phyloP scores from a whole-genome alignment of 2,113 vertebrate species.

The Microtus montanus region DNA sequence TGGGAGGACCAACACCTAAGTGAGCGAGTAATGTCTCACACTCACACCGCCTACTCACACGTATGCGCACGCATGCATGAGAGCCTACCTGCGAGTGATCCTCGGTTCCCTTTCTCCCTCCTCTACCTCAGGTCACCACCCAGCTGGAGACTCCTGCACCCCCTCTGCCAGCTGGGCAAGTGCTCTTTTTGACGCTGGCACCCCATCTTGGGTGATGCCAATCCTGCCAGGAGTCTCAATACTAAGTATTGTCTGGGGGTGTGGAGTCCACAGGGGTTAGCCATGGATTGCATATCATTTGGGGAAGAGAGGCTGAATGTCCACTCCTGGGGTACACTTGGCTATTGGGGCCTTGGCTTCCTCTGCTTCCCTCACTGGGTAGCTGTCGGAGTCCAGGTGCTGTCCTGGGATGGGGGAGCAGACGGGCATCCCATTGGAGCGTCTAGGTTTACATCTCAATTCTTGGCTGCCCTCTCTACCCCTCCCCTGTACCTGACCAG shows the following conservation, averaged over 20 bases:
- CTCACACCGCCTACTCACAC: no score
- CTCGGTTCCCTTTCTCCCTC: rapidly evolving
- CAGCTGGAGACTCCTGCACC: rapidly evolving
- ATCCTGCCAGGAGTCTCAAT: neutral
- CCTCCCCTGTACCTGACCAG: neutral
- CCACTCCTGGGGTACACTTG: rapidly evolving
- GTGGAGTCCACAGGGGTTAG: neutral
- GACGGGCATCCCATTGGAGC: rapidly evolving
- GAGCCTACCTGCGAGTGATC: neutral
- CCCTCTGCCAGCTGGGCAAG: neutral
- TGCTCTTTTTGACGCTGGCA: neutral
- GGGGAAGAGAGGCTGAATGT: neutral
- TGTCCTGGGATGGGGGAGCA: no score
- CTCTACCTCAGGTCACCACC: neutral
- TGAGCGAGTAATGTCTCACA: rapidly evolving
- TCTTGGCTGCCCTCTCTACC: rapidly evolving
- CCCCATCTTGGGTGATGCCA: rapidly evolving
- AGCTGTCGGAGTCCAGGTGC: neutral
- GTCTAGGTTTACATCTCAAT: neutral
- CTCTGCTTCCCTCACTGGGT: neutral
- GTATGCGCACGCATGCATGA: rapidly evolving
- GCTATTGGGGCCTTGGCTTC: neutral
- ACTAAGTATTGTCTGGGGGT: rapidly evolving
- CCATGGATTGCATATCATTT: rapidly evolving
- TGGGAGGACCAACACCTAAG: no score